Percentiles rank a stretch among this genome's conserved stretches.
These are phyloP conservation scores for Nomada flava DNA, from an alignment of 2,888 invertebrate genomes.

Conservation along the genomic window DNA sequence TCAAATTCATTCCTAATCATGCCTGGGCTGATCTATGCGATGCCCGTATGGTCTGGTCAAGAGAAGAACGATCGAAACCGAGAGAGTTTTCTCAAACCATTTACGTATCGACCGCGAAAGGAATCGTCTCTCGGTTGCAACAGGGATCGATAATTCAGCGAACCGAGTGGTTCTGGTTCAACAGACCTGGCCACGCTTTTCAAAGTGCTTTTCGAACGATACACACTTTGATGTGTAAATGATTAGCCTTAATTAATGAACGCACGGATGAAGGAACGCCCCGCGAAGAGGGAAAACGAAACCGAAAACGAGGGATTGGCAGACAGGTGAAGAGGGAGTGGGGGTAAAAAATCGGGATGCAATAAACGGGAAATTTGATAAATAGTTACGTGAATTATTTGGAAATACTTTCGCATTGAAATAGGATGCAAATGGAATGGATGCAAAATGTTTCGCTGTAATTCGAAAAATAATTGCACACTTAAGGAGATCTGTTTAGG, in stretches of 20 bases:
- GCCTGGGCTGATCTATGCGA: constrained; percentile 9
- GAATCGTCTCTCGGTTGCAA: constrained; percentile 24
- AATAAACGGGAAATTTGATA: background rate
- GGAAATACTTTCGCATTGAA: background rate
- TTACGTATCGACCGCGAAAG: constrained; percentile 16
- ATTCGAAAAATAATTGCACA: no score
- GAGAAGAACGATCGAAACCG: constrained; percentile 27
- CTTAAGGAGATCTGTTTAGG: no score
- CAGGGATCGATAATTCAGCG: constrained; percentile 54
- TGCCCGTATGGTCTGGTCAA: background rate
- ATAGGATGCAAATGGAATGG: no score
- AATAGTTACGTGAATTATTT: background rate
- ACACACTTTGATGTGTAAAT: constrained; percentile 36
- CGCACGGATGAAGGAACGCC: constrained; percentile 41
- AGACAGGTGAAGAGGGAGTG: background rate
- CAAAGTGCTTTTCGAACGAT: constrained; percentile 52
- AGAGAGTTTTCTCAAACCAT: constrained; percentile 51
- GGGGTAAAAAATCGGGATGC: background rate
- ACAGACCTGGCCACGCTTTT: constrained; percentile 39
- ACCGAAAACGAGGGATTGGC: background rate
- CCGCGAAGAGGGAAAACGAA: background rate
- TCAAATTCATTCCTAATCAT: constrained; percentile 16
- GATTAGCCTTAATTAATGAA: constrained; percentile 53
- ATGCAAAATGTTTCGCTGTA: no score
- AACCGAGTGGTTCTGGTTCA: constrained; percentile 45